Evolutionary conservation across 23 tunicate genomes (phyloP).

Genomic region (Oikopleura dioica): DNA sequence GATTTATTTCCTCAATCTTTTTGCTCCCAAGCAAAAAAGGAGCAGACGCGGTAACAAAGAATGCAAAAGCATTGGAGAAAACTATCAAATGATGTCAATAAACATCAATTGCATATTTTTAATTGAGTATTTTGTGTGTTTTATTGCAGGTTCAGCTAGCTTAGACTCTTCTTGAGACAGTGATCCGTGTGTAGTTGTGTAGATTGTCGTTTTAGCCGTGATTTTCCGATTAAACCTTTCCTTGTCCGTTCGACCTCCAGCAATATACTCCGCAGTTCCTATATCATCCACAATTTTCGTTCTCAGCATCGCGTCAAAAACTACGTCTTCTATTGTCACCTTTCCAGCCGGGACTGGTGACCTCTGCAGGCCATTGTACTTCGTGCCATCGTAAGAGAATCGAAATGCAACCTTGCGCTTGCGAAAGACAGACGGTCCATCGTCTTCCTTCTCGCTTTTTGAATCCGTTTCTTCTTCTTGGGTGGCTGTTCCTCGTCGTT

Average conservation of each 20-base stretch:
- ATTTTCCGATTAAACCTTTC: not conserved
- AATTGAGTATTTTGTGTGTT: no score
- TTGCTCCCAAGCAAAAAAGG: no score
- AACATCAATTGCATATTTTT: no score
- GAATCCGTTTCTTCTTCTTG: not conserved
- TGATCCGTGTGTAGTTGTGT: no score
- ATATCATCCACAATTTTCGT: not conserved
- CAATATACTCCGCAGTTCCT: not conserved
- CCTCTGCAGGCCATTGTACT: not conserved
- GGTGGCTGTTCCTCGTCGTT: not conserved
- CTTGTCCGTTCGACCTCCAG: not conserved
- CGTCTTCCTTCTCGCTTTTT: not conserved
- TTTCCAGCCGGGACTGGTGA: not conserved
- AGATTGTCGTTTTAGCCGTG: no score
- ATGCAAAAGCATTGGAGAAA: no score
- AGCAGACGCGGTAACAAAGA: no score
- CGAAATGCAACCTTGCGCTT: not conserved
- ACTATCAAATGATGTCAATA: no score
- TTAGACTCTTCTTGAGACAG: no score
- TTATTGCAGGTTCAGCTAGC: no score
- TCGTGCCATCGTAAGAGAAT: not conserved
- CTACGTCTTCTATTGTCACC: not conserved
- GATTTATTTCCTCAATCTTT: no score
- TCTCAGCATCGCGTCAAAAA: not conserved
- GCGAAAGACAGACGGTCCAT: no score